Conservation (phyloP, 2,113 vertebrate species). For the Rhineura floridana region DNA sequence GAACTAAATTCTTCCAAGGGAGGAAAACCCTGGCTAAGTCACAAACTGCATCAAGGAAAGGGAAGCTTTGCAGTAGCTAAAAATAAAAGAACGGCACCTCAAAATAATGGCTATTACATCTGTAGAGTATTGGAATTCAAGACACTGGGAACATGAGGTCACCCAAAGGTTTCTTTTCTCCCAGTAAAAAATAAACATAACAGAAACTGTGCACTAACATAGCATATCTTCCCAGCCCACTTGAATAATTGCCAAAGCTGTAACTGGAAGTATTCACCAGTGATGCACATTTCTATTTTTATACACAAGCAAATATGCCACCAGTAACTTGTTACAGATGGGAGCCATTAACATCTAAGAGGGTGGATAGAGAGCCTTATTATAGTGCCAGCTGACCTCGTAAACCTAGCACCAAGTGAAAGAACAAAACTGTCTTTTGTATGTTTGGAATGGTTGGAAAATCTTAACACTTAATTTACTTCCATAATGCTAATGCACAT, state of each 20-base stretch:
- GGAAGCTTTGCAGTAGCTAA: conserved; percentile 79
- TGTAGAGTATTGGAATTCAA: conserved; percentile 82
- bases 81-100: conserved; percentile 77
- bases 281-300: conserved; percentile 83
- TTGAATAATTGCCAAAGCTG: conserved; percentile 71
- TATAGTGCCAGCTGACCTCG: conserved; percentile 66
- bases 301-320: conserved; percentile 74
- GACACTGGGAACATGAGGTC: conserved; percentile 77
- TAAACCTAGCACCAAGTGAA: conserved; percentile 75
- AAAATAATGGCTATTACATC: conserved; percentile 77
- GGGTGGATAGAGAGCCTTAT: conserved; percentile 66
- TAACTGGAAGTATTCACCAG: conserved; percentile 73
- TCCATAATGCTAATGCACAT: conserved; percentile 34
- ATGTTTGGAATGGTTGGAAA: conserved; percentile 55
- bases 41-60: conserved; percentile 73
- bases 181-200: conserved; percentile 78
- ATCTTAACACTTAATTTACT: conserved; percentile 28
- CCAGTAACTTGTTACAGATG: conserved; percentile 80
- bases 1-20: conserved; percentile 57
- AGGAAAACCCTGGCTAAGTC: conserved; percentile 68
- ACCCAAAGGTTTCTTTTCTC: conserved; percentile 82
- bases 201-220: conserved; percentile 62
- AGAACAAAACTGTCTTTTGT: conserved; percentile 39
- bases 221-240: conserved; percentile 61
- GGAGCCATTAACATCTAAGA: conserved; percentile 82